Conservation (phyloP, 2,888 invertebrate genomes). For the Caenorhabditis afra region DNA sequence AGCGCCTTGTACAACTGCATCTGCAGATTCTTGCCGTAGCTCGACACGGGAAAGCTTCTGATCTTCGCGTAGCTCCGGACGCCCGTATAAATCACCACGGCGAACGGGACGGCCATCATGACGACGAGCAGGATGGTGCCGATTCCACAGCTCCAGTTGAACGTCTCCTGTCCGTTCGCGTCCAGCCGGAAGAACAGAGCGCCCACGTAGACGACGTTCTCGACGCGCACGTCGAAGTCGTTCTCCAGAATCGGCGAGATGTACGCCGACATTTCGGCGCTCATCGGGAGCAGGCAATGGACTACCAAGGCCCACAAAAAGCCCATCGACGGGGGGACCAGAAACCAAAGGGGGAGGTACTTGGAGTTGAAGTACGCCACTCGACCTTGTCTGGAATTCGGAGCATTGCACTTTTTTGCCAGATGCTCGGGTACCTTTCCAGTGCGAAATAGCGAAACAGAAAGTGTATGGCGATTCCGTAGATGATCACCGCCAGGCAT, state of each 20-base stretch:
- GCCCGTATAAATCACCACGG: slow-evolving; percentile 15
- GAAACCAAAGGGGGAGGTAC: slow-evolving; percentile 27
- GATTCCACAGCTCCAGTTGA: slow-evolving; percentile 24
- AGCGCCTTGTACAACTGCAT: slow-evolving; percentile 44
- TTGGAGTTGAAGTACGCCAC: slow-evolving; percentile 8
- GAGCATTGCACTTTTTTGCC: background rate
- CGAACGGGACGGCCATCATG: slow-evolving; percentile 35
- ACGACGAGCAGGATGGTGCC: slow-evolving; percentile 17
- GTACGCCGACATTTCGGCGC: slow-evolving; percentile 1
- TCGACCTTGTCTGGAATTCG: slow-evolving; percentile 29
- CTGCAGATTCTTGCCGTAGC: slow-evolving; percentile 31
- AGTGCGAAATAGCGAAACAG: slow-evolving; percentile 40
- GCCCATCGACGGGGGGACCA: slow-evolving; percentile 3
- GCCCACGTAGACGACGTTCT: background rate
- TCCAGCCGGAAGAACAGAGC: no score
- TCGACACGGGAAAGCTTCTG: slow-evolving; percentile 24
- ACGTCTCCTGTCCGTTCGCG: background rate
- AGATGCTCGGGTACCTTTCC: slow-evolving; percentile 20
- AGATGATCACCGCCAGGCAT: slow-evolving; percentile 27
- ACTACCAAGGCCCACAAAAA: slow-evolving; percentile 10
- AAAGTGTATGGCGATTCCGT: slow-evolving; percentile 43
- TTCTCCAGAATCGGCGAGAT: slow-evolving; percentile 1
- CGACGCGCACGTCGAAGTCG: background rate
- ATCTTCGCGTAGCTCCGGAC: slow-evolving; percentile 19
- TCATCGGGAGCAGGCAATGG: slow-evolving; percentile 10